Percentiles rank a stretch among this genome's conserved stretches.
Evolutionary conservation across 2,888 invertebrate species (phyloP).

Genomic region (Oeneis ivallda): DNA sequence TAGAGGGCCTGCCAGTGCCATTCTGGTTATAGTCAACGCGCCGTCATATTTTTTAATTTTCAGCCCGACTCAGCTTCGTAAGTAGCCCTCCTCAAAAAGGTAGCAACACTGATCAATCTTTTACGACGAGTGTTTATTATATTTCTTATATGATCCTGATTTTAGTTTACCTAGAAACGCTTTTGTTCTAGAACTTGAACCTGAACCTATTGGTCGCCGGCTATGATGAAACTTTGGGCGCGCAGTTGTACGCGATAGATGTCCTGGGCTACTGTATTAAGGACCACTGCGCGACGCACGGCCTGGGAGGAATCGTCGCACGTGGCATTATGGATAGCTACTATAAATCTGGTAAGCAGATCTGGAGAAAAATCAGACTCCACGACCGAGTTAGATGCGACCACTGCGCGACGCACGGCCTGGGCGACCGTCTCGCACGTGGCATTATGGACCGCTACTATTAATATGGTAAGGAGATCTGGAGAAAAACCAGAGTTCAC

Average conservation of each 20-base stretch:
- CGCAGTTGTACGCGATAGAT: conserved; percentile 94
- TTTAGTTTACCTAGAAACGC: not conserved
- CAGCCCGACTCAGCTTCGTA: too few species aligned
- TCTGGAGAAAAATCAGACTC: too few species aligned
- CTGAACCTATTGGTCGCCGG: conserved; percentile 88
- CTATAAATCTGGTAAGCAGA: conserved; percentile 85
- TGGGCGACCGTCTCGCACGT: conserved; percentile 93
- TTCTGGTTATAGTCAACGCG: too few species aligned
- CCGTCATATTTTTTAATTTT: too few species aligned
- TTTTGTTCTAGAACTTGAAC: conserved; percentile 23
- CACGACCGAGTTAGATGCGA: too few species aligned
- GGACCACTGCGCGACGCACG: conserved; percentile 94
- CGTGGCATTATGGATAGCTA: conserved; percentile 93
- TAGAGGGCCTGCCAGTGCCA: too few species aligned
- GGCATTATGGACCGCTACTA: conserved; percentile 94
- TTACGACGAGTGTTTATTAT: too few species aligned
- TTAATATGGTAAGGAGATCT: conserved; percentile 80
- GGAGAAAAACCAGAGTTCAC: too few species aligned
- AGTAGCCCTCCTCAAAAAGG: too few species aligned
- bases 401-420: conserved; percentile 95
- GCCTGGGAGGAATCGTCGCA: conserved; percentile 95
- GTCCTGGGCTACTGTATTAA: conserved; percentile 92
- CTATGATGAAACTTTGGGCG: conserved; percentile 88
- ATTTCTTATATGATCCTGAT: too few species aligned
- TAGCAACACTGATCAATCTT: too few species aligned